Conservation (phyloP, 1,140 invertebrate genomes). For the Tetramorium parvispinum region DNA sequence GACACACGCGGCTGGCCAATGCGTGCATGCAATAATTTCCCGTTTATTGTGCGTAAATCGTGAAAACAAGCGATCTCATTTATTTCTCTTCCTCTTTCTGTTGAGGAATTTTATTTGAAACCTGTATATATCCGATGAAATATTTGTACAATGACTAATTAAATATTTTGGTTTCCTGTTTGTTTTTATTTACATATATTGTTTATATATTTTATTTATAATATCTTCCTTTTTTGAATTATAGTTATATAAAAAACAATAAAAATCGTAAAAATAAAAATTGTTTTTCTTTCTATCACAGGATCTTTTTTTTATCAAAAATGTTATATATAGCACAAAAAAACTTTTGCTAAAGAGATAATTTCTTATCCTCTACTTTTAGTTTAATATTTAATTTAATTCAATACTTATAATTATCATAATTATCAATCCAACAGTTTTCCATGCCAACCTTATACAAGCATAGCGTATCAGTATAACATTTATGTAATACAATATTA, state of each 20-base stretch:
- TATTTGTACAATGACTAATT: constrained; percentile 19
- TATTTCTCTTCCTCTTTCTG: constrained; percentile 6
- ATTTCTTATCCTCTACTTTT: neutral
- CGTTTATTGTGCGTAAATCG: neutral
- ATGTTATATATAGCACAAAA: neutral
- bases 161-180: neutral
- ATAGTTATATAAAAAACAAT: neutral
- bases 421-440: neutral
- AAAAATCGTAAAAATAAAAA: neutral
- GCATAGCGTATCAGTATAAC: neutral
- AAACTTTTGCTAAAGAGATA: neutral
- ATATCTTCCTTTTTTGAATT: neutral
- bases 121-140: neutral
- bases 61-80: constrained; percentile 45
- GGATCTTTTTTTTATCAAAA: neutral
- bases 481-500: constrained; percentile 15
- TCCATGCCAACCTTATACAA: neutral
- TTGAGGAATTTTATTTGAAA: constrained; percentile 9
- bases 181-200: neutral
- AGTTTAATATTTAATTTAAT: neutral
- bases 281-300: neutral
- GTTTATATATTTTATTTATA: neutral
- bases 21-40: constrained; percentile 27
- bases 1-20: neutral
- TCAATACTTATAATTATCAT: no score